Percentiles rank a stretch among this genome's conserved stretches.
These are phyloP conservation scores for Exaiptasia diaphana DNA, from an alignment of 64 coral and sea anemone genomes.

Conservation along the genomic window DNA sequence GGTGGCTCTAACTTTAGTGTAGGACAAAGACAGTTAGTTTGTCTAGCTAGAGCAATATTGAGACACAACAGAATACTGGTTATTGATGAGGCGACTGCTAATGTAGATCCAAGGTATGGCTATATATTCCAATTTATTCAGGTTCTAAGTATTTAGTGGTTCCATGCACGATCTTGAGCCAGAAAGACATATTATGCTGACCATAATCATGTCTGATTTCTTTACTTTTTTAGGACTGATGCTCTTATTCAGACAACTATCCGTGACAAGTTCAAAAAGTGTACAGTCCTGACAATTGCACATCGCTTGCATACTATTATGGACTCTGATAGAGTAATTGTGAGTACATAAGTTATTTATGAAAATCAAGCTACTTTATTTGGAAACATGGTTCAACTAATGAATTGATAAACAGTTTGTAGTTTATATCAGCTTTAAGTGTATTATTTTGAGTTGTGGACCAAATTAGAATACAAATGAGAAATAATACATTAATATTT, in stretches of 20 bases:
- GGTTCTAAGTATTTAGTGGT: no score
- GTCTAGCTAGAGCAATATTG: conserved; percentile 38
- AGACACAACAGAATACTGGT: conserved; percentile 49
- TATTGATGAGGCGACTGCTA: conserved; percentile 64
- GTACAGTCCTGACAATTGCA: conserved; percentile 48
- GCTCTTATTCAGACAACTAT: conserved; percentile 47
- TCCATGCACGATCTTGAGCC: no score
- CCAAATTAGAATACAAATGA: background rate
- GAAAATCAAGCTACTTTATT: no score
- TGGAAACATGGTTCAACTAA: no score
- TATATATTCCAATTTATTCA: background rate
- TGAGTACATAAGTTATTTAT: background rate
- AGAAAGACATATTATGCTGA: no score
- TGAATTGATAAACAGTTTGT: no score
- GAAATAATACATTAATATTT: background rate
- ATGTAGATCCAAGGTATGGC: conserved; percentile 47
- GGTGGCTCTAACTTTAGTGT: conserved; percentile 54
- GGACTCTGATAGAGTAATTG: conserved; percentile 51
- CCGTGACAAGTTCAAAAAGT: conserved; percentile 60
- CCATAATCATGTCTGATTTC: no score
- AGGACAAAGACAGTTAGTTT: conserved; percentile 41
- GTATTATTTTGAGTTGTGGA: background rate
- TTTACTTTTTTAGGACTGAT: conserved; percentile 25
- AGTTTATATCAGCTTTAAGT: no score
- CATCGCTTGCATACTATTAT: conserved; percentile 57